Conservation (phyloP, 2,888 invertebrate species). For the Amblyteles armatorius region DNA sequence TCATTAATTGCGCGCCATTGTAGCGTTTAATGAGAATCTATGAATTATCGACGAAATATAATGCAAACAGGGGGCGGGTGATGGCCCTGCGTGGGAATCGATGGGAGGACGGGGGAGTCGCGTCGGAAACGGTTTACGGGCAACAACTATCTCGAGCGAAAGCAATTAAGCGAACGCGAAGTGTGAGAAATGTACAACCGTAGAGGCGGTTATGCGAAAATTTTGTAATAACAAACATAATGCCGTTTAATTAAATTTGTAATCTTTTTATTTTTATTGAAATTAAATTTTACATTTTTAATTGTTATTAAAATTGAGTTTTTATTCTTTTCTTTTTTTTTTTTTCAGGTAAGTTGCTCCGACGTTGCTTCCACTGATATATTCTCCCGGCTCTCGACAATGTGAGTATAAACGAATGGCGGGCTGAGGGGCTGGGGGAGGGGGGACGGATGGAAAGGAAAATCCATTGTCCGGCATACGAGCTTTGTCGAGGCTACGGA, state of each 20-base stretch:
- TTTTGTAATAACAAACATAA: slow-evolving; percentile 10
- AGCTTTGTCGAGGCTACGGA: slow-evolving; percentile 18
- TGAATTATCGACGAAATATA: slow-evolving; percentile 64
- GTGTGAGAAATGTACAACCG: slow-evolving; percentile 18
- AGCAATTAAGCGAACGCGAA: slow-evolving; percentile 55
- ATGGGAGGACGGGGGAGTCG: not conserved
- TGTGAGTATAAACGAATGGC: slow-evolving; percentile 17
- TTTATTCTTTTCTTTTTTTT: slow-evolving; percentile 17
- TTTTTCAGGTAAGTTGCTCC: slow-evolving; percentile 64
- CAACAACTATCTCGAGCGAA: slow-evolving; percentile 32
- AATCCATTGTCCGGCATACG: slow-evolving; percentile 25
- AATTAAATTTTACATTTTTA: slow-evolving; percentile 5
- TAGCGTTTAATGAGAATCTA: slow-evolving; percentile 66
- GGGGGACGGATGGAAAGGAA: not conserved
- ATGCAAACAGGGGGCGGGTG: slow-evolving; percentile 9
- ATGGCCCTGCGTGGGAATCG: slow-evolving; percentile 27
- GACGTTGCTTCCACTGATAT: not conserved
- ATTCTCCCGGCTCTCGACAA: not conserved
- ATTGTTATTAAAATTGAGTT: slow-evolving; percentile 3
- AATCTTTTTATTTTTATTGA: not conserved
- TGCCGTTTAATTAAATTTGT: slow-evolving; percentile 31
- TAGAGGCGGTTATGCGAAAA: not conserved
- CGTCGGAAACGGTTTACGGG: slow-evolving; percentile 13
- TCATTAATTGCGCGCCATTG: slow-evolving; percentile 65
- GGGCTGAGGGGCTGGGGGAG: too few relatives aligned